A percentile compares a stretch with the other conserved stretches of the same genome.
These are phyloP conservation scores for Oedothorax gibbosus DNA, from an alignment of 1,140 invertebrate species.

Conservation along the genomic window DNA sequence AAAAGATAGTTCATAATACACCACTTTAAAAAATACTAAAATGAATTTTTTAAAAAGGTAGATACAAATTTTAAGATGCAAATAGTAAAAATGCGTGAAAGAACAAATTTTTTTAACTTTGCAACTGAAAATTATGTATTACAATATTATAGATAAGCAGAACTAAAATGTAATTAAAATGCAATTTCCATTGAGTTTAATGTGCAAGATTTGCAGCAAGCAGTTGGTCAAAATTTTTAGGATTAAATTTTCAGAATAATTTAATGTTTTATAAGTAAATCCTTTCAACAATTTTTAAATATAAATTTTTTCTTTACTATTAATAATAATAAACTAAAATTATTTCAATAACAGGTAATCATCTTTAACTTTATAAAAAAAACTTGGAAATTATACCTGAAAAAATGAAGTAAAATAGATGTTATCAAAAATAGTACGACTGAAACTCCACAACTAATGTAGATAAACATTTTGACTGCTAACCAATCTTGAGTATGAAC, in stretches of 20 bases:
- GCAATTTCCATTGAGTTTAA: background rate
- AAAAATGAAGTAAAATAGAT: slow-evolving; percentile 77
- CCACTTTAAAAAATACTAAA: slow-evolving; percentile 69
- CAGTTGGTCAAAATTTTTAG: slow-evolving; percentile 62
- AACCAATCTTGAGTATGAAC: slow-evolving; percentile 15
- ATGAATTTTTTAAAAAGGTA: background rate
- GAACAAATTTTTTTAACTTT: no score
- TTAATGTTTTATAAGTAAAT: no score
- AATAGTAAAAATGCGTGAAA: no score
- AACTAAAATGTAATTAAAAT: slow-evolving; percentile 3
- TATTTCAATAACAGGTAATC: no score
- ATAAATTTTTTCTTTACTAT: no score
- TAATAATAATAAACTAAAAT: no score
- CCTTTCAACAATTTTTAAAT: no score
- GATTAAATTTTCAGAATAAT: no score
- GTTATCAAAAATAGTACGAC: slow-evolving; percentile 84
- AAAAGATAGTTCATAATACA: slow-evolving; percentile 76
- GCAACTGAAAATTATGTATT: background rate
- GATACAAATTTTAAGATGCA: background rate
- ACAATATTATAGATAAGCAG: background rate
- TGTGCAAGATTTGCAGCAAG: no score
- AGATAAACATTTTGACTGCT: slow-evolving; percentile 79
- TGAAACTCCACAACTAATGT: slow-evolving; percentile 86
- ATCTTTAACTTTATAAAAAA: no score
- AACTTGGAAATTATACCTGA: slow-evolving; percentile 42